These are phyloP conservation scores for Mixornis gularis DNA, from an alignment of 2,113 vertebrate species.

Conservation along the genomic window DNA sequence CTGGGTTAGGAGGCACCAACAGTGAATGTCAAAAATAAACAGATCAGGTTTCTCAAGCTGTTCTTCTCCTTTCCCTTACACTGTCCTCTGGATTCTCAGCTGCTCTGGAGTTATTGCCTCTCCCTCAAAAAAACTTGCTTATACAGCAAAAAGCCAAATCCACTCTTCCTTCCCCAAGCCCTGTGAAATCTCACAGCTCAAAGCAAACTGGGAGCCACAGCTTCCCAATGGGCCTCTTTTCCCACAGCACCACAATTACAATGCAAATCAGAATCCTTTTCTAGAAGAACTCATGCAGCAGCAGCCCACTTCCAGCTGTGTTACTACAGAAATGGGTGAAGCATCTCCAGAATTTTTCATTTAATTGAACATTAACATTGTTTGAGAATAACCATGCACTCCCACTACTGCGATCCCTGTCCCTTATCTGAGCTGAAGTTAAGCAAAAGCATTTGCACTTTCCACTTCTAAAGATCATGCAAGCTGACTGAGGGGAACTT, in stretches of 20 bases:
- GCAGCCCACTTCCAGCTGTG: background rate
- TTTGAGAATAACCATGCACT: background rate
- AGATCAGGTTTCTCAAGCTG: background rate
- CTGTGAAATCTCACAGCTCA: background rate
- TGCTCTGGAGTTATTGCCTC: background rate
- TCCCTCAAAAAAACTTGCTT: background rate
- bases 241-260: background rate
- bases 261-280: background rate
- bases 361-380: background rate
- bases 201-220: background rate
- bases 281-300: background rate
- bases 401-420: background rate
- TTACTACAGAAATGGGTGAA: background rate
- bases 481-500: background rate
- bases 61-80: background rate
- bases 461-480: slow-evolving; percentile 6
- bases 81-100: background rate
- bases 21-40: background rate
- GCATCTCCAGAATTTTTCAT: background rate
- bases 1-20: background rate
- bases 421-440: background rate
- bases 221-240: background rate
- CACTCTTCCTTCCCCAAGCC: background rate
- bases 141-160: background rate
- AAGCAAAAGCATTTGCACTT: slow-evolving; percentile 19